Base-by-base conservation (phyloP, 2,797 vertebrate species). In the Novumbra hubbsi region DNA sequence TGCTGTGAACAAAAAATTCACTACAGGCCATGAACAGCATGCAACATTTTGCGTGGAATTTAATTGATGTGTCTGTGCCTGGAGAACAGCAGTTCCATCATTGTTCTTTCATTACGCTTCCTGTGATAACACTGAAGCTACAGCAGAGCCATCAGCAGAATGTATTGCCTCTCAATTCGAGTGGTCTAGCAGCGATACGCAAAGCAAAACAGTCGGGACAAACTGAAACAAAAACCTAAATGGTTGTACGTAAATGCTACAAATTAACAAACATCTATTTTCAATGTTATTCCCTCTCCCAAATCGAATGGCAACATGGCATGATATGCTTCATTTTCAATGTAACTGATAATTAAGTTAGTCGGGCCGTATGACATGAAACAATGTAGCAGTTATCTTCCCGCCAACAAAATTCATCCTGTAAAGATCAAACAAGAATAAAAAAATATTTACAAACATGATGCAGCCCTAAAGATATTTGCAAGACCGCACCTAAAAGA, bases 71-170 rank as follows among this genome's bases (percentile, higher is more conserved):
- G n/a, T 21, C 14, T 60, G 38, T 70, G 57, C 32, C 32, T 32
- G 50, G 32, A 57, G 55, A 7, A 45, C 21, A 57, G 55, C 55
- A n/a, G 30, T 74, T 71, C 63, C 75, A 70, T 76, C 45, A 28
- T 73, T 71, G 72, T n/a, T 69, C 71, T 72, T 80, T 70, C 30
- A 57, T 66, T 67, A 77, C 67, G 68, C 74, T 84, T 84, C 76
- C 80, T 80, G 74, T 79, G 68, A 80, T 78, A 86, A 83, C 87
- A 85, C 45, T 73, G 65, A 71, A 73, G 21, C 24, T 77, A 84
- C 78, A 68, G 70, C 75, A 75, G 78, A 87, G 87, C 75, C 73
- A 77, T 88, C 88, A 88, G 90, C 89, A 85, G 34, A 87, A 84
- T 72, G 0, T 9, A 7, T 28, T 34, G 38, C 70, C 32, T 38